Percentiles rank a stretch among this genome's conserved stretches.
These are phyloP conservation scores for Hydrozoanthus gracilis DNA, from an alignment of 92 coral and sea anemone genomes.

Conservation along the genomic window DNA sequence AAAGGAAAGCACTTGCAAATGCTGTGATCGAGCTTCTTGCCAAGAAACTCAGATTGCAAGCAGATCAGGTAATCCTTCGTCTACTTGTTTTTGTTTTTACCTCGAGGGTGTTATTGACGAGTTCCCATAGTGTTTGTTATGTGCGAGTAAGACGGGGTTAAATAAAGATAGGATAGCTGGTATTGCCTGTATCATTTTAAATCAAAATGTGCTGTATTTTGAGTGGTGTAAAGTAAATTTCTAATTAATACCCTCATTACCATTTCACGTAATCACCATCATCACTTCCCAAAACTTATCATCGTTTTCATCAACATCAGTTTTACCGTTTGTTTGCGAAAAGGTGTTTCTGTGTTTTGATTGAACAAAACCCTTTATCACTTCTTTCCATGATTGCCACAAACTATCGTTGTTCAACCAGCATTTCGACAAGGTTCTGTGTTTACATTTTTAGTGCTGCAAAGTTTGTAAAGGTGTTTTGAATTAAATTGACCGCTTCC, in stretches of 20 bases:
- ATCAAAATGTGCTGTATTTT: background rate
- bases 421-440: background rate
- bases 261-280: background rate
- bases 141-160: background rate
- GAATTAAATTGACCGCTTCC: no score
- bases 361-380: no score
- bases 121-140: background rate
- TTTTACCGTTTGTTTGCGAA: background rate
- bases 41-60: slow-evolving; percentile 93
- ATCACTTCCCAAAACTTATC: background rate
- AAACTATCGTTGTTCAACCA: background rate
- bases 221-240: background rate
- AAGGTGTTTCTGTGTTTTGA: background rate
- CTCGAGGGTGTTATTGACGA: no score
- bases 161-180: no score
- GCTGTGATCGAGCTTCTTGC: slow-evolving; percentile 99
- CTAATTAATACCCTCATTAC: background rate
- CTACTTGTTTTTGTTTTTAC: background rate
- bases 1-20: slow-evolving; percentile 91
- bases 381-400: no score
- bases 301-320: background rate
- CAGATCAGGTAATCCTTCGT: slow-evolving; percentile 77
- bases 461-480: no score
- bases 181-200: no score
- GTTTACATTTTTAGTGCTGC: background rate